Evolutionary conservation across 1,140 invertebrate genomes (phyloP), one percentile per base, ranked within the genome.

Genomic region (Drosophila ananassae): DNA sequence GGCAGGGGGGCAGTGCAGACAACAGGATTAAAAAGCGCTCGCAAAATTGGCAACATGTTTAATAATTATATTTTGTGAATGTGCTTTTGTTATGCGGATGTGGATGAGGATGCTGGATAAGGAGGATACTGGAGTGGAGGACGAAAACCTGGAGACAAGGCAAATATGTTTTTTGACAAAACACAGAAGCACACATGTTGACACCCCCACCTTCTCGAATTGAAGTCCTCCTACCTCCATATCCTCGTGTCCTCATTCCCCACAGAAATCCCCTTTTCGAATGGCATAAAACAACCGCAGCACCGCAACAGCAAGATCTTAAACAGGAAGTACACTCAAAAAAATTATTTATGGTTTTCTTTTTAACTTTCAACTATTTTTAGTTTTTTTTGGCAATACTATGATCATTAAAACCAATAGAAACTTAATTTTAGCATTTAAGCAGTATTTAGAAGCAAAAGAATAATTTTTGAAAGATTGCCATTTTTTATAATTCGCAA

Each of bases 51-150:
- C 82, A 87, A 87, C 82, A 87, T 87, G 82, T 87, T 87, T 89
- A 87, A 87, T 87, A 87, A 87, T 87, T 87, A 87, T 87, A 89
- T 87, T 85, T 87, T 73, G 82, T 87, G 82, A 87, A 89, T 85
- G 59, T 82, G 79, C 83, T 83, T 76, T 82, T 71, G 67, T 69
- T 69, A 52, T 69, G 61, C 39, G 61, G 61, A 63, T 67, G 64
- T 22, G 46, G 58, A 64, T 34, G 63, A 28, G 25, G 25, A 5
- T 5, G 25, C 25, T 3, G 39, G 30, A 30, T 32, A 21, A 17
- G 17, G 28, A n/a, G 32, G 34, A 50, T 69, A 50, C 57, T 55
- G 21, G 41, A 52, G 73, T 50, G 41, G 39, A 30, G 66, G 24
- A 37, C 22, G 39, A 57, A 37, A 37, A 37, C 34, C 30, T 32